These are phyloP conservation scores for Burhinus bistriatus DNA, from an alignment of 2,113 vertebrate species.

Conservation along the genomic window DNA sequence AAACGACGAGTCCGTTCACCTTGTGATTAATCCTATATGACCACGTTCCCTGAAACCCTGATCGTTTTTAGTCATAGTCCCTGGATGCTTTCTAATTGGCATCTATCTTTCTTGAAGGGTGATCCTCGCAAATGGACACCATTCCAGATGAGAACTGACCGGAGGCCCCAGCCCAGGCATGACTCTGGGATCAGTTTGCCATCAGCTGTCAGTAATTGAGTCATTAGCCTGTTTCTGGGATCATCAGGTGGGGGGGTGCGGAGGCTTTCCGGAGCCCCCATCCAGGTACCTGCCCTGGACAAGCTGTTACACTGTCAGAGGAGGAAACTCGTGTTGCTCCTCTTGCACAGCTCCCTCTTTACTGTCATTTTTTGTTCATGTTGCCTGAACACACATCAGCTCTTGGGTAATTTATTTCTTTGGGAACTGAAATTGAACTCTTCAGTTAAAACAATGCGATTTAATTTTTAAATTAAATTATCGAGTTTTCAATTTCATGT, in stretches of 20 bases:
- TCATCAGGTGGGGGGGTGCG: no score
- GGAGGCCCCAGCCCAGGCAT: background rate
- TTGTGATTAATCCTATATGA: background rate
- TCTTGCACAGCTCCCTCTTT: no score
- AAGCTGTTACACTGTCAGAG: background rate
- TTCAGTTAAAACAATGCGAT: background rate
- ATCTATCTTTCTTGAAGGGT: background rate
- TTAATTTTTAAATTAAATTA: background rate
- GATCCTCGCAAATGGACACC: background rate
- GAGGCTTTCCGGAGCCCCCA: background rate
- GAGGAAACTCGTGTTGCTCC: no score
- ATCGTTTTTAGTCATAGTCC: background rate
- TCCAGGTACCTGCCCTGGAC: no score
- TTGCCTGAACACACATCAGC: background rate
- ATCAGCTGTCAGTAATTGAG: background rate
- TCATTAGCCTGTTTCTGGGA: background rate
- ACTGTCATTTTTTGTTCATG: background rate
- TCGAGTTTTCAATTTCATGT: no score
- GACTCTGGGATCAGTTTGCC: background rate
- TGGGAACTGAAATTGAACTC: background rate
- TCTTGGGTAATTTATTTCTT: no score
- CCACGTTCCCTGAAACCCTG: background rate
- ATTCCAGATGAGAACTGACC: background rate
- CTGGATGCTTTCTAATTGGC: background rate
- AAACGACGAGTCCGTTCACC: background rate